Evolutionary conservation across 2,797 vertebrate species (phyloP).

Genomic region (Fratercula arctica): DNA sequence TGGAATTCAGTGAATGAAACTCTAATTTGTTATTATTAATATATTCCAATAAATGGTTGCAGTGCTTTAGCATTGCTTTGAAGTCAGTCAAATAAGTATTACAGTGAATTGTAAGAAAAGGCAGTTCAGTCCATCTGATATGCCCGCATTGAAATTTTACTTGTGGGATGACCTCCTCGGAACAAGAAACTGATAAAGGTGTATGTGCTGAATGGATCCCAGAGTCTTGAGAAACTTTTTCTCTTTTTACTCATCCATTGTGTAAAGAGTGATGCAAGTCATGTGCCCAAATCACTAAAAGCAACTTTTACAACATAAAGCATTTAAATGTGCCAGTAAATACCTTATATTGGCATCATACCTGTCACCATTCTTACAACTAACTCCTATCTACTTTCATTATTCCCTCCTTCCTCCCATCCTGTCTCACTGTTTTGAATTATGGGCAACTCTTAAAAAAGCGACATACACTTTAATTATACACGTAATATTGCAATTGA

Average conservation of each 20-base stretch:
- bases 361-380: neutral
- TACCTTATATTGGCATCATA: neutral
- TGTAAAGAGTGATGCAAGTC: neutral
- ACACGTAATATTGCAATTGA: slow-evolving; percentile 22
- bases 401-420: neutral
- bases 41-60: slow-evolving; percentile 28
- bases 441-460: slow-evolving; percentile 20
- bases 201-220: neutral
- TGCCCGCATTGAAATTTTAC: neutral
- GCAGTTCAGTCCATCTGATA: slow-evolving; percentile 8
- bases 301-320: neutral
- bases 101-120: neutral
- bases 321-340: neutral
- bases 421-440: neutral
- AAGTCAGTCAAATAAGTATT: neutral
- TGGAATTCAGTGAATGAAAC: slow-evolving; percentile 27
- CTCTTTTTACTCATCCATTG: neutral
- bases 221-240: neutral
- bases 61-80: slow-evolving; percentile 1
- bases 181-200: neutral
- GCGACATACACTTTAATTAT: neutral
- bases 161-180: neutral
- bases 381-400: neutral
- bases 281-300: neutral
- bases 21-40: slow-evolving; percentile 36